phyloP scores from a whole-genome alignment of 2,888 invertebrate species.

The Pseudoips prasinana region DNA sequence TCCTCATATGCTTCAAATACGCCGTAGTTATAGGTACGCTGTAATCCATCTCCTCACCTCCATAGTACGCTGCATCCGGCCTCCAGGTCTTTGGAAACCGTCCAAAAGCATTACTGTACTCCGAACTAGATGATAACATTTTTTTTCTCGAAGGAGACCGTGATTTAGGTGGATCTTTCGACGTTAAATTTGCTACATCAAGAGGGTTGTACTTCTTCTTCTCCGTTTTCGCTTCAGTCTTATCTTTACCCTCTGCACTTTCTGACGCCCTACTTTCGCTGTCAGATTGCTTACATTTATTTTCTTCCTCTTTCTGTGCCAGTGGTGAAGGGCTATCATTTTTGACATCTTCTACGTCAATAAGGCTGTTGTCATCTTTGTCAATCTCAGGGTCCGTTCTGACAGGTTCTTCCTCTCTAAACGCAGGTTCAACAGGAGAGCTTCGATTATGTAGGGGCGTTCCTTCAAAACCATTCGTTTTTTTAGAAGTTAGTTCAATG shows the following conservation, averaged over 20 bases:
- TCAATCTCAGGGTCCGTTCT: constrained; percentile 74
- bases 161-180: constrained; percentile 82
- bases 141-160: constrained; percentile 76
- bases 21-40: constrained; percentile 95
- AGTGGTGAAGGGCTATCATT: constrained; percentile 53
- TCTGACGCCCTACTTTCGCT: constrained; percentile 55
- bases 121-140: constrained; percentile 56
- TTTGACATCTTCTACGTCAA: constrained; percentile 76
- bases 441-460: constrained; percentile 50
- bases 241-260: constrained; percentile 48
- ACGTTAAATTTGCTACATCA: constrained; percentile 84
- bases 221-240: constrained; percentile 71
- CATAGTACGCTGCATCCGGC: constrained; percentile 69
- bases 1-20: constrained; percentile 92
- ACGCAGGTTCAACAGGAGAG: constrained; percentile 63
- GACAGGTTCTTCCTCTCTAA: constrained; percentile 67
- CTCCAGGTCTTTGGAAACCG: constrained; percentile 84
- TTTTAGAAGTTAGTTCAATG: constrained; percentile 71
- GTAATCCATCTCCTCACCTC: constrained; percentile 86
- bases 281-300: constrained; percentile 35
- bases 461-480: constrained; percentile 54
- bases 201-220: constrained; percentile 82
- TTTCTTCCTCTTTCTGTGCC: constrained; percentile 41
- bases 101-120: constrained; percentile 62
- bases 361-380: constrained; percentile 72